Conservation (phyloP, 2,113 vertebrate genomes). For the Bubo blakistoni region DNA sequence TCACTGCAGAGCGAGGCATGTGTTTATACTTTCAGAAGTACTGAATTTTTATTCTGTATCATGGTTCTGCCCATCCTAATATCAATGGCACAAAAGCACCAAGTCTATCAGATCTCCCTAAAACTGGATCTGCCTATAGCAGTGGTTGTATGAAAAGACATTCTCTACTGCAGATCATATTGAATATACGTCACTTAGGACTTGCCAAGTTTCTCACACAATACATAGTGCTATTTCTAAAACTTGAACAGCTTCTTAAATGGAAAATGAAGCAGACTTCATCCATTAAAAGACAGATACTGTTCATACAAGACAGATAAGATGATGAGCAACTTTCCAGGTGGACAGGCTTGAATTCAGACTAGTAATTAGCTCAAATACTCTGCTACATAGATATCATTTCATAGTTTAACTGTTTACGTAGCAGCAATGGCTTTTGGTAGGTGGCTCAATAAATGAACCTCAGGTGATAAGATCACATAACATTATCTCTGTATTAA, state of each 20-base stretch:
- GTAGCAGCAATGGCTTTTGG: neutral
- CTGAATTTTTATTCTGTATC: neutral
- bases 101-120: neutral
- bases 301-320: neutral
- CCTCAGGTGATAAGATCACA: neutral
- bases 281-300: neutral
- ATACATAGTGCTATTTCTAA: neutral
- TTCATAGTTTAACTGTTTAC: fast-evolving
- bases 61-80: neutral
- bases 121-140: neutral
- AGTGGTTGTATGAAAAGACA: neutral
- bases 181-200: neutral
- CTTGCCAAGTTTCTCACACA: neutral
- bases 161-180: neutral
- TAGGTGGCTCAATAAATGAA: neutral
- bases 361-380: neutral
- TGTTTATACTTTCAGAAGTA: no score
- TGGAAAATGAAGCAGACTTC: neutral
- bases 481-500: neutral
- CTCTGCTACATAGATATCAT: fast-evolving
- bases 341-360: constrained; percentile 20
- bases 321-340: neutral
- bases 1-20: neutral
- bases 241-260: neutral
- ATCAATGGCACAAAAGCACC: neutral